phyloP scores from a whole-genome alignment of 2,113 vertebrate species.

The Elaphurus davidianus region DNA sequence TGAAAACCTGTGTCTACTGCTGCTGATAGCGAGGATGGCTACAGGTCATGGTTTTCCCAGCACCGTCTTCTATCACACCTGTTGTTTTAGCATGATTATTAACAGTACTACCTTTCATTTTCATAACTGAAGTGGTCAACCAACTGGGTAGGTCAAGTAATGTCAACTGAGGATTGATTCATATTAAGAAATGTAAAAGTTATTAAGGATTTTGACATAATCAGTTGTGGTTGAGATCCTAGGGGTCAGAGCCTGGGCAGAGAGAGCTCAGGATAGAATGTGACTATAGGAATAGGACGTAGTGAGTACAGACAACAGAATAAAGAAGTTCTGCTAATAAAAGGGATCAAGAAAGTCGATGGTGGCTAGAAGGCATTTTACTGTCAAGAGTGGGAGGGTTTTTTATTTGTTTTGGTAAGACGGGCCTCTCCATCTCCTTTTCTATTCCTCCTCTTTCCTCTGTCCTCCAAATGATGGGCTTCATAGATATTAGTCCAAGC shows the following conservation, averaged over 20 bases:
- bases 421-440: neutral
- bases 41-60: neutral
- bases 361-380: neutral
- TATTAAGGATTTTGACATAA: neutral
- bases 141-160: neutral
- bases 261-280: neutral
- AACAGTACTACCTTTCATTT: neutral
- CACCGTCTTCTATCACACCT: neutral
- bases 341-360: neutral
- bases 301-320: neutral
- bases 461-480: neutral
- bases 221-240: neutral
- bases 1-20: neutral
- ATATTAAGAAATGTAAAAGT: neutral
- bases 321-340: neutral
- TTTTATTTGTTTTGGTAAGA: neutral
- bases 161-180: neutral
- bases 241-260: neutral
- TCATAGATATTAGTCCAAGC: neutral
- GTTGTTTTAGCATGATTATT: neutral
- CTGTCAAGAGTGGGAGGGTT: neutral
- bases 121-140: neutral
- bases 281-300: neutral
- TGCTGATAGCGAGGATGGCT: neutral
- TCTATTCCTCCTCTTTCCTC: neutral